phyloP scores from a whole-genome alignment of 35 echinoderm and acorn worm genomes.

The Ophioderma brevispina region DNA sequence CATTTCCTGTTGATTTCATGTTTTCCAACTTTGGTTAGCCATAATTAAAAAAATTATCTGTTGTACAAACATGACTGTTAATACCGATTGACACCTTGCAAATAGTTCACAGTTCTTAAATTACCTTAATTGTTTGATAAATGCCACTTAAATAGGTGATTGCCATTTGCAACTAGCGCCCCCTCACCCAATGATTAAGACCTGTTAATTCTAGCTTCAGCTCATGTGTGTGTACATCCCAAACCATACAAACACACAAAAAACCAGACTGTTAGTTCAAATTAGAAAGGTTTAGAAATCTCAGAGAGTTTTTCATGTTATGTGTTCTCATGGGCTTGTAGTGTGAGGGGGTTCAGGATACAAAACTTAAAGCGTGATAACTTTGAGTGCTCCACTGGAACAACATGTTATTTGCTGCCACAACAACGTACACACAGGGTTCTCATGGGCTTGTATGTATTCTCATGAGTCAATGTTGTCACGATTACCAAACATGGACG shows the following conservation, averaged over 20 bases:
- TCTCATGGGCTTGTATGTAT: slow-evolving; percentile 83
- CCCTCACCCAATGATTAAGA: slow-evolving; percentile 99
- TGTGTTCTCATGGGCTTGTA: too few relatives aligned
- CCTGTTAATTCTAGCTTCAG: slow-evolving; percentile 86
- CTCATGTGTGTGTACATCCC: slow-evolving; percentile 92
- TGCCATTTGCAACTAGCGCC: slow-evolving; percentile 87
- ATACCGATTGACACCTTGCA: too few relatives aligned
- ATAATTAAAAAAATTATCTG: too few relatives aligned
- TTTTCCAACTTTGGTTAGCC: too few relatives aligned
- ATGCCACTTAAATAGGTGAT: slow-evolving; percentile 95
- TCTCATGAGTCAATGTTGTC: slow-evolving; percentile 81
- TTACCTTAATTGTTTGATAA: slow-evolving; percentile 95
- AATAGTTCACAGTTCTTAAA: too few relatives aligned
- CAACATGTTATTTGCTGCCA: background rate
- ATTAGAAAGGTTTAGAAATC: too few relatives aligned
- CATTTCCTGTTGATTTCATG: too few relatives aligned
- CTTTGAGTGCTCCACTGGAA: too few relatives aligned
- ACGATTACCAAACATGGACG: slow-evolving; percentile 98
- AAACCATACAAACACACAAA: slow-evolving; percentile 56
- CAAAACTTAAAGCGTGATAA: background rate
- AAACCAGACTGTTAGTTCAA: too few relatives aligned
- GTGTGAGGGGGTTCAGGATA: too few relatives aligned
- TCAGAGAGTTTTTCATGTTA: too few relatives aligned
- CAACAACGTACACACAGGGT: slow-evolving; percentile 91
- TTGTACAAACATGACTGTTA: too few relatives aligned